Evolutionary conservation across 2,888 invertebrate genomes (phyloP).

Genomic region (Synergus japonicus): DNA sequence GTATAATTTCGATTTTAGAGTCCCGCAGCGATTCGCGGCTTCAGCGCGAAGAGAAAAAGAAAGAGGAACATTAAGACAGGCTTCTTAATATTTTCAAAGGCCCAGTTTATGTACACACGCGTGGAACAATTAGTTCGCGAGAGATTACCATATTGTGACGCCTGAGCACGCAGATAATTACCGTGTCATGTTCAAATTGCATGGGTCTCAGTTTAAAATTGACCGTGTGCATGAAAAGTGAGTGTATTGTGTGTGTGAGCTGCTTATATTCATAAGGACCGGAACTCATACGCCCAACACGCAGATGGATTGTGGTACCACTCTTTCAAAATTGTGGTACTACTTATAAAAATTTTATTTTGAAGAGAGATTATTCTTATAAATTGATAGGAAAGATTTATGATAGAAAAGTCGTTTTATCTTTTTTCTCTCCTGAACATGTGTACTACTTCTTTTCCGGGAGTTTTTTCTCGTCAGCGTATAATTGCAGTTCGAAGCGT

Average conservation of each 20-base stretch:
- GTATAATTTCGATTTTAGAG: conserved; percentile 39
- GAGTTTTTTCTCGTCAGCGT: background rate
- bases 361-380: too few species aligned
- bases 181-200: conserved; percentile 55
- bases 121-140: conserved; percentile 44
- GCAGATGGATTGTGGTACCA: background rate
- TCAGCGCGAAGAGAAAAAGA: conserved; percentile 34
- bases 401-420: too few species aligned
- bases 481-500: conserved; percentile 7
- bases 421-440: background rate
- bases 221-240: background rate
- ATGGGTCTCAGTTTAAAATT: conserved; percentile 19
- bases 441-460: background rate
- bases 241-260: background rate
- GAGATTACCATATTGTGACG: conserved; percentile 62
- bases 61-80: conserved; percentile 29
- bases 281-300: conserved; percentile 34
- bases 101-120: conserved; percentile 32
- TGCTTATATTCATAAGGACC: conserved; percentile 1
- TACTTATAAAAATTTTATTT: background rate
- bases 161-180: conserved; percentile 59
- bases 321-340: background rate
- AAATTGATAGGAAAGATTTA: background rate
- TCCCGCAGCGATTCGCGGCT: conserved; percentile 40
- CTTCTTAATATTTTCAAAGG: conserved; percentile 34